Evolutionary conservation across 2,888 invertebrate species (phyloP).

Genomic region (Lithosia quadra): DNA sequence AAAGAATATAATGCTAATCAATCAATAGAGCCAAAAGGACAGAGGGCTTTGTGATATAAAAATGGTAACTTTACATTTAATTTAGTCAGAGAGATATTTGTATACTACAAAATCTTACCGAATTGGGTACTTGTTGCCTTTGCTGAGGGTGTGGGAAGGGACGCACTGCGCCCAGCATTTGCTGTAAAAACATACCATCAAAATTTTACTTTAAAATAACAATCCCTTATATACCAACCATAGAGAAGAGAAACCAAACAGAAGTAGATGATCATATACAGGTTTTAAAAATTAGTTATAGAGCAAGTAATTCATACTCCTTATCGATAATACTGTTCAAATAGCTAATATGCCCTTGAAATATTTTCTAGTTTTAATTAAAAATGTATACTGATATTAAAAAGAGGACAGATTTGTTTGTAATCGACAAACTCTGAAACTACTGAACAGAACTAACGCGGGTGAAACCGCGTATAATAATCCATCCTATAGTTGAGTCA

Average conservation of each 20-base stretch:
- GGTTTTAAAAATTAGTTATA: background rate
- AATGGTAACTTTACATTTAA: background rate
- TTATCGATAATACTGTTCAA: no score
- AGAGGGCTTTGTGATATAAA: no score
- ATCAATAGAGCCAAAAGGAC: no score
- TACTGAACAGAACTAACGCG: no score
- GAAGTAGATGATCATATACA: background rate
- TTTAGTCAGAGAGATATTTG: background rate
- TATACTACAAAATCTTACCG: slow-evolving; percentile 62
- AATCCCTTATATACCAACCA: background rate
- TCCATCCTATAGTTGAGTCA: no score
- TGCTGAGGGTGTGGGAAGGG: slow-evolving; percentile 74
- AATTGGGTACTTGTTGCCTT: slow-evolving; percentile 73
- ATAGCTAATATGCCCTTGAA: no score
- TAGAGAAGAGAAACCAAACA: background rate
- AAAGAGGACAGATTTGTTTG: no score
- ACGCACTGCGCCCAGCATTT: slow-evolving; percentile 74
- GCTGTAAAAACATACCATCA: slow-evolving; percentile 48
- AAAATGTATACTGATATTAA: no score
- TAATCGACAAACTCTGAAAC: no score
- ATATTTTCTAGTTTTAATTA: no score
- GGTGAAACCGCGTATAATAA: no score
- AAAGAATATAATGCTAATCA: no score
- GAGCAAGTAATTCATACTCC: background rate
- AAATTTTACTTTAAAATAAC: background rate